Conservation (phyloP, 1,140 invertebrate genomes). For the Drosophila jambulina region DNA sequence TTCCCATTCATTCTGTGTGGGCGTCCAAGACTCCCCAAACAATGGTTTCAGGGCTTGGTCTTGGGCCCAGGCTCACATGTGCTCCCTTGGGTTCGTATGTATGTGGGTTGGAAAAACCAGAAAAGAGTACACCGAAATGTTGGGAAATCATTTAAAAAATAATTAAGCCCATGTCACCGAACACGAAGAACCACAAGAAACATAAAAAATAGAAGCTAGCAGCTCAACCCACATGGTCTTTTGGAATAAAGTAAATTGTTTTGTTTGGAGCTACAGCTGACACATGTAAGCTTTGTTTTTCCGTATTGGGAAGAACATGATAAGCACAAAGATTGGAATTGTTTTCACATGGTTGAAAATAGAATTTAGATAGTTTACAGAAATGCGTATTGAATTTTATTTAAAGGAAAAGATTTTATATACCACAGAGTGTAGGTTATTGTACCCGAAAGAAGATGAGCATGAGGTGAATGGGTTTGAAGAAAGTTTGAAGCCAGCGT, state of each 20-base stretch:
- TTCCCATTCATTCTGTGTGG: slow-evolving; percentile 37
- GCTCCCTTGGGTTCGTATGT: slow-evolving; percentile 14
- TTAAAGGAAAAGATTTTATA: too few species aligned
- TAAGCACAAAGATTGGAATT: neutral
- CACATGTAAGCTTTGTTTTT: slow-evolving; percentile 26
- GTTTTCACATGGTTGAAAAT: neutral
- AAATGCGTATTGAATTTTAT: neutral
- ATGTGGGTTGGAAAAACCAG: slow-evolving; percentile 39
- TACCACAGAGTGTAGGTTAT: too few species aligned
- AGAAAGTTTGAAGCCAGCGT: too few species aligned
- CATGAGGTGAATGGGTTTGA: too few species aligned
- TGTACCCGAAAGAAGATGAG: too few species aligned
- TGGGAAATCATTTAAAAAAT: slow-evolving; percentile 75
- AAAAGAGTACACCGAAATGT: slow-evolving; percentile 29
- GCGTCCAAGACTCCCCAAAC: slow-evolving; percentile 37
- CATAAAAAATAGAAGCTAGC: slow-evolving; percentile 1
- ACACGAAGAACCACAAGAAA: slow-evolving; percentile 22
- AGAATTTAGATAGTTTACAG: too few species aligned
- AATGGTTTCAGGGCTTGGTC: slow-evolving; percentile 33
- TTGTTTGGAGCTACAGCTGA: slow-evolving; percentile 28
- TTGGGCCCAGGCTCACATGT: slow-evolving; percentile 19
- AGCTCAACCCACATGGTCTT: slow-evolving; percentile 22
- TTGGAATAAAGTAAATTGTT: slow-evolving; percentile 23
- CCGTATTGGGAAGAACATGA: neutral
- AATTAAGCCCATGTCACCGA: slow-evolving; percentile 70